Conservation (phyloP, 1,140 invertebrate species). For the Papilio aristodemus region DNA sequence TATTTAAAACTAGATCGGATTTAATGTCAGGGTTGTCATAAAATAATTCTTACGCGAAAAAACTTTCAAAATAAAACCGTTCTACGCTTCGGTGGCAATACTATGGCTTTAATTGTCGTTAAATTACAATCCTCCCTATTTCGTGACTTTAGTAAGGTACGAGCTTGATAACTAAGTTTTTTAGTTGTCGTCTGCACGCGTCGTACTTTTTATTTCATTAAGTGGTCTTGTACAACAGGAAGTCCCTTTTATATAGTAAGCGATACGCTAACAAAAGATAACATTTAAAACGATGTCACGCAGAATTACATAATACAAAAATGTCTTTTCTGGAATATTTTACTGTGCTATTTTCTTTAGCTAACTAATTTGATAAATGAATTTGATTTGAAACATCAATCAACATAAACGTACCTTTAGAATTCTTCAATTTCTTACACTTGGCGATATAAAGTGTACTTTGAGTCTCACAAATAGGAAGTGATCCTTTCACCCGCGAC, state of each 20-base stretch:
- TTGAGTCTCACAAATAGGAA: slow-evolving; percentile 54
- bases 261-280: background rate
- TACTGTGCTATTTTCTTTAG: too few species aligned
- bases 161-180: background rate
- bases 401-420: slow-evolving; percentile 16
- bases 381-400: slow-evolving; percentile 28
- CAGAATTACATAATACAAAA: background rate
- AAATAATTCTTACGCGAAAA: too few species aligned
- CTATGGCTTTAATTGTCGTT: background rate
- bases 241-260: background rate
- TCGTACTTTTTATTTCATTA: background rate
- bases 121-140: background rate
- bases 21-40: too few species aligned
- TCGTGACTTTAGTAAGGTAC: background rate
- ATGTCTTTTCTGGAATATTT: too few species aligned
- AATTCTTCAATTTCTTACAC: slow-evolving; percentile 25
- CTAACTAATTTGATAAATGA: too few species aligned
- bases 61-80: too few species aligned
- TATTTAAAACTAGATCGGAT: too few species aligned
- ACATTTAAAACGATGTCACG: background rate
- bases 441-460: slow-evolving; percentile 38
- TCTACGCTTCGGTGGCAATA: too few species aligned
- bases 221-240: background rate
- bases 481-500: slow-evolving; percentile 62
- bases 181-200: slow-evolving; percentile 10